Evolutionary conservation across 1,140 invertebrate genomes (phyloP), one percentile per base, ranked within the genome.

Genomic region (Lithobius niger): DNA sequence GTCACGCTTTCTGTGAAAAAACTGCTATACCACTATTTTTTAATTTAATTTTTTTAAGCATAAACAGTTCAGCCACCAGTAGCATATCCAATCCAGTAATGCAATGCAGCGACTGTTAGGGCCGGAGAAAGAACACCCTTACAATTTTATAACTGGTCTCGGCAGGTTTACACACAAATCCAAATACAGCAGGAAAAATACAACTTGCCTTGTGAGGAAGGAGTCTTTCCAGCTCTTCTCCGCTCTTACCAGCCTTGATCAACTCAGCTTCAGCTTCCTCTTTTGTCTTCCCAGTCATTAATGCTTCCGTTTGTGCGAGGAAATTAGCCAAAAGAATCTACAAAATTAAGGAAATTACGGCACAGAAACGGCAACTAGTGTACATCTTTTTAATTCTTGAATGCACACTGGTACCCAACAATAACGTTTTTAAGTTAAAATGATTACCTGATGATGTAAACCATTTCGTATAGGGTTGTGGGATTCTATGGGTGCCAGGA

Each of bases 241-340:
- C 72, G 36, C 57, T 64, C 67, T 65, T 62, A 28, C 67, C 66
- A 50, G 66, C 54, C 54, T 83, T 82, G 64, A 80, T 68, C 18
- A 91, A 69, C 67, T 94, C 90, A 0, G 71, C 73, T 62, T 77
- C 77, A 0, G 86, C 90, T 70, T 88, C 83, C 10, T 79, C 79
- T n/a, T 71, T 59, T 16, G 76, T 82, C 70, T 95, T 95, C 6
- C 93, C 93, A 65, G 83, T 86, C 88, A 95, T 94, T 6, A 97
- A 73, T 19, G 93, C 93, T 73, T 99, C 96, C 4, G 96, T 98
- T 76, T 99, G 97, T 2, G 97, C 97, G 45, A 99, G 76, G 74
- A 97, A 99, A 73, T 99, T 99, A 0, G 96, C 87, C 42, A 97
- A 70, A 45, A 99, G 76, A 66, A 99, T 93, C 77, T 91, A 82